These are phyloP conservation scores for Cryptotis parvus DNA, from an alignment of 2,113 vertebrate genomes.

Conservation along the genomic window DNA sequence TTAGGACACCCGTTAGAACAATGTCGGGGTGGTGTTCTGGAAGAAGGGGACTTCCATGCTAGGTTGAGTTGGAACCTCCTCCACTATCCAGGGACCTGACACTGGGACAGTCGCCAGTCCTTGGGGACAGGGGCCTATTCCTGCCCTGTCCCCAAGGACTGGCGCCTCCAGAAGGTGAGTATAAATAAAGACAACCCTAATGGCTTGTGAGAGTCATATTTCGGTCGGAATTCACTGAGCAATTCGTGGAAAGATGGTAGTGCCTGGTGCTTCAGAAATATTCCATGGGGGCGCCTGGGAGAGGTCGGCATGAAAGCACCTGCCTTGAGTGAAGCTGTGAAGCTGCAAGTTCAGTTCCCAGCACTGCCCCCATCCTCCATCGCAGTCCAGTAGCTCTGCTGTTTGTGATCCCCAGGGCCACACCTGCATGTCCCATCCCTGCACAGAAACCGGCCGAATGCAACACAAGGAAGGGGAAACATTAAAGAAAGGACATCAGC, in stretches of 20 bases:
- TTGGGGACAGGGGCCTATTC: neutral
- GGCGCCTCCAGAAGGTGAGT: neutral
- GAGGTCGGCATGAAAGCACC: too few relatives aligned
- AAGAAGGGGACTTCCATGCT: neutral
- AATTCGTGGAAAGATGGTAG: neutral
- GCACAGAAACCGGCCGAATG: too few relatives aligned
- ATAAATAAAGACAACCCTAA: neutral
- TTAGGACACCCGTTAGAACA: slow-evolving; percentile 61
- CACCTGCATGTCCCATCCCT: too few relatives aligned
- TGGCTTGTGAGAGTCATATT: neutral
- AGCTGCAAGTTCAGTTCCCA: too few relatives aligned
- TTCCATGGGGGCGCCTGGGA: neutral
- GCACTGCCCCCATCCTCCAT: too few relatives aligned
- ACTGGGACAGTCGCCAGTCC: neutral
- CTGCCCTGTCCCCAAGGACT: too few relatives aligned
- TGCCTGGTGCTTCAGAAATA: neutral
- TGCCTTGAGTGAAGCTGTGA: too few relatives aligned
- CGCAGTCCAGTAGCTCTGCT: too few relatives aligned
- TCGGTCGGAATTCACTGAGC: neutral
- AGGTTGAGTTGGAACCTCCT: neutral
- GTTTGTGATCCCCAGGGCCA: too few relatives aligned
- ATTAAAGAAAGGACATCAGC: too few relatives aligned
- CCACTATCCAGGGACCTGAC: neutral
- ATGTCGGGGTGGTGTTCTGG: slow-evolving; percentile 12
- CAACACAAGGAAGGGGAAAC: too few relatives aligned